Conservation (phyloP, 2,888 invertebrate species). For the Cryptocephalus moraei region DNA sequence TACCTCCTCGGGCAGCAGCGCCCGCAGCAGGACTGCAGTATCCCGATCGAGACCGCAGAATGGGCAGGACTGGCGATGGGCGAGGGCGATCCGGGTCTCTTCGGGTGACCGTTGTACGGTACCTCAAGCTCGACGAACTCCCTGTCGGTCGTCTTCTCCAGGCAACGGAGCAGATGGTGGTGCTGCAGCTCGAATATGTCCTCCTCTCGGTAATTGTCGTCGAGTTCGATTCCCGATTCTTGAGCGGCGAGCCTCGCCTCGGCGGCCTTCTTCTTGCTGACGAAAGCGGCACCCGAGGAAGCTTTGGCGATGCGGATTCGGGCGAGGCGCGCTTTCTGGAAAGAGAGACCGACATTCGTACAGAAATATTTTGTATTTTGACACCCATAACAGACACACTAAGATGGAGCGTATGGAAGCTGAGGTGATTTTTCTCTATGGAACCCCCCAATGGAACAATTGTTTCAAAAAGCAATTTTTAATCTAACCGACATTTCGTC, state of each 20-base stretch:
- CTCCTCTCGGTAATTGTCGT: constrained; percentile 82
- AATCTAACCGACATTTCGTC: too few species aligned
- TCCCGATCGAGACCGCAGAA: constrained; percentile 53
- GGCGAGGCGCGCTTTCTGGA: constrained; percentile 96
- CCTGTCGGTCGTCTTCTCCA: constrained; percentile 97
- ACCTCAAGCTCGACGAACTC: constrained; percentile 94
- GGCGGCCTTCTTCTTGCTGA: constrained; percentile 96
- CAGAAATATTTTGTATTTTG: too few species aligned
- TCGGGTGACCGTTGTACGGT: constrained; percentile 88
- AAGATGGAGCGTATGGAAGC: too few species aligned
- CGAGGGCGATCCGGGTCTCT: constrained; percentile 82
- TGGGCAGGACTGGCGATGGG: constrained; percentile 81
- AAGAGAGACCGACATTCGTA: constrained; percentile 20
- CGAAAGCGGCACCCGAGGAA: constrained; percentile 96
- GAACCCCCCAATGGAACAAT: too few species aligned
- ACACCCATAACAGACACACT: too few species aligned
- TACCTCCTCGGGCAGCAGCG: constrained; percentile 81
- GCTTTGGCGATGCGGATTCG: constrained; percentile 98
- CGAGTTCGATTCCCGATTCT: constrained; percentile 85
- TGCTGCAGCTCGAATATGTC: constrained; percentile 99
- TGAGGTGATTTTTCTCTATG: too few species aligned
- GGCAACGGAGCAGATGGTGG: constrained; percentile 92
- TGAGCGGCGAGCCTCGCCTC: constrained; percentile 89
- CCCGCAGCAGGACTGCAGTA: constrained; percentile 72
- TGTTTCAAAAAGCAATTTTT: too few species aligned